Percentiles rank a stretch among this genome's conserved stretches.
Conservation (phyloP, 2,888 invertebrate species). For the Dexiosoma caninum region DNA sequence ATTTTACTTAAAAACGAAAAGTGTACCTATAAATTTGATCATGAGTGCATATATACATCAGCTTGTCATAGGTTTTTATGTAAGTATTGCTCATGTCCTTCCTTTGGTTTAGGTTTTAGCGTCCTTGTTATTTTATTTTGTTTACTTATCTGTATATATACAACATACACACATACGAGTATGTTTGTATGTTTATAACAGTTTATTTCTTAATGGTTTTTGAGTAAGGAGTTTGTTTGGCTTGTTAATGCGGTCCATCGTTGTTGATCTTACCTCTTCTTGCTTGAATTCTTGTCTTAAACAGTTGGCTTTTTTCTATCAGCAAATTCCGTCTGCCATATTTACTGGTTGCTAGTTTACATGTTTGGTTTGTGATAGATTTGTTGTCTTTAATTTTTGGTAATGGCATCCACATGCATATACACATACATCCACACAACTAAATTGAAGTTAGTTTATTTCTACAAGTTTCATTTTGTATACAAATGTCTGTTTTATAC, state of each 20-base stretch:
- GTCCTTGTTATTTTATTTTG: constrained; percentile 8
- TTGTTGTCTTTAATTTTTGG: constrained; percentile 60
- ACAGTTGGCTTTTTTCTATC: not conserved
- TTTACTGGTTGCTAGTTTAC: not conserved
- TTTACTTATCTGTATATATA: not conserved
- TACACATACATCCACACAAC: constrained; percentile 5
- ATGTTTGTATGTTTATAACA: not conserved
- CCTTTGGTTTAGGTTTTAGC: constrained; percentile 12
- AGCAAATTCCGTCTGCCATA: not conserved
- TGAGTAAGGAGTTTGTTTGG: constrained; percentile 48
- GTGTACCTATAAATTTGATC: too few relatives aligned
- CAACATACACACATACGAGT: too few relatives aligned
- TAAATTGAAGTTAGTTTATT: constrained; percentile 14
- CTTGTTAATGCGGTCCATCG: constrained; percentile 59
- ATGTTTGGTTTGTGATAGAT: constrained; percentile 51
- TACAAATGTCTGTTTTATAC: not conserved
- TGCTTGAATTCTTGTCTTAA: not conserved
- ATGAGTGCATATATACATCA: not conserved
- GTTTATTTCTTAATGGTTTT: constrained; percentile 32
- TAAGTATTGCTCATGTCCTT: constrained; percentile 7
- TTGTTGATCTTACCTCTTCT: constrained; percentile 14
- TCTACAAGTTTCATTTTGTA: not conserved
- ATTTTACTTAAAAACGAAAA: too few relatives aligned
- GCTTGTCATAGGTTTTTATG: constrained; percentile 4
- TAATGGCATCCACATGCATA: constrained; percentile 47